phyloP scores from a whole-genome alignment of 2,113 vertebrate species.

The Dascyllus trimaculatus region DNA sequence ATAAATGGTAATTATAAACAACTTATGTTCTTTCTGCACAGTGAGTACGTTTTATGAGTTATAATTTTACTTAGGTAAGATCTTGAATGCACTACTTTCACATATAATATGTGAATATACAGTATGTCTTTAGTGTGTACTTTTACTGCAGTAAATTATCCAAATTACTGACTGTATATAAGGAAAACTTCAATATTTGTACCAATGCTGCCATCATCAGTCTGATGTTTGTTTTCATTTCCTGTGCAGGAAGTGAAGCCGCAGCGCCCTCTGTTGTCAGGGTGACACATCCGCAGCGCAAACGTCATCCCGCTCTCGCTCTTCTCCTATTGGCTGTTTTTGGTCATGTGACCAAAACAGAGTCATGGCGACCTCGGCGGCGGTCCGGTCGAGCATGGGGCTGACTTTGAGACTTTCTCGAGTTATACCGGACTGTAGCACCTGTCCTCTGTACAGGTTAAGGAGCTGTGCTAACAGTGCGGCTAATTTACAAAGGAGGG shows the following conservation, averaged over 20 bases:
- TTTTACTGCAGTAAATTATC: neutral
- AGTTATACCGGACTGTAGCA: slow-evolving; percentile 69
- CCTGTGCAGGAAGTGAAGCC: neutral
- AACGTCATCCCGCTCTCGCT: rapidly evolving
- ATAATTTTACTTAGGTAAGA: too few species aligned
- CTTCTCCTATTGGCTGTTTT: slow-evolving; percentile 60
- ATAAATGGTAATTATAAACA: too few species aligned
- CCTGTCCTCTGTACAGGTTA: slow-evolving; percentile 69
- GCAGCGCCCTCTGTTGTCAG: slow-evolving; percentile 59
- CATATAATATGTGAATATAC: too few species aligned
- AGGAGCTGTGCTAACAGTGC: slow-evolving; percentile 44
- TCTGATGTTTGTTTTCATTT: neutral
- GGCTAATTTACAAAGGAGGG: slow-evolving; percentile 18
- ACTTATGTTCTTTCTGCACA: too few species aligned
- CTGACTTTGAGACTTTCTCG: slow-evolving; percentile 80
- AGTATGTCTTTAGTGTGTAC: too few species aligned
- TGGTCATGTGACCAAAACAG: slow-evolving; percentile 80
- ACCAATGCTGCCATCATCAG: neutral
- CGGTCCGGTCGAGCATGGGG: slow-evolving; percentile 76
- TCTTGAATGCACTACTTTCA: too few species aligned
- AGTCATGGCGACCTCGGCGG: slow-evolving; percentile 83
- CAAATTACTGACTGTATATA: too few species aligned
- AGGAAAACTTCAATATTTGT: neutral
- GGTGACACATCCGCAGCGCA: neutral
- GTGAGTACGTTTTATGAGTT: too few species aligned